Evolutionary conservation across 2,797 vertebrate species (phyloP).

Genomic region (Vespertilio murinus): DNA sequence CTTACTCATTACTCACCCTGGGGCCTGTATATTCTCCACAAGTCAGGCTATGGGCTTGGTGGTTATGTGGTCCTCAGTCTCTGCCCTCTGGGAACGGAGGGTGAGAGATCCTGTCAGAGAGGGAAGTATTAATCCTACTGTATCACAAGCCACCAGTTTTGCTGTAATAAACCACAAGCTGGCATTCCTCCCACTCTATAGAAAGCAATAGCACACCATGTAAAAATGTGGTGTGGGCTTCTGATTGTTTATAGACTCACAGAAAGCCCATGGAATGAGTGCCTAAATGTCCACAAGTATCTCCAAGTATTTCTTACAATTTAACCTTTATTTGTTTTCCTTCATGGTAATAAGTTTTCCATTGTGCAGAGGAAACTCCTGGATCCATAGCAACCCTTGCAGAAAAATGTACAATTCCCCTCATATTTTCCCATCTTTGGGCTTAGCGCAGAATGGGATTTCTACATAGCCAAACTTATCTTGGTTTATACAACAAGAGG

Average conservation of each 20-base stretch:
- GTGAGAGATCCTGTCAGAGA: slow-evolving; percentile 7
- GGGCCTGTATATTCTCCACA: slow-evolving; percentile 62
- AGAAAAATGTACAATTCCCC: slow-evolving; percentile 9
- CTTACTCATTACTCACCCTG: slow-evolving; percentile 51
- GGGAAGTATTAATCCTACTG: not conserved
- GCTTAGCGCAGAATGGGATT: not conserved
- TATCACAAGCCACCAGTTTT: slow-evolving; percentile 9
- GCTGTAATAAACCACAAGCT: not conserved
- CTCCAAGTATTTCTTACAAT: slow-evolving; percentile 49
- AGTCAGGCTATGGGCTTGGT: slow-evolving; percentile 30
- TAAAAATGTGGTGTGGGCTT: not conserved
- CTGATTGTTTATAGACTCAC: slow-evolving; percentile 7
- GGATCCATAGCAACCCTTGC: not conserved
- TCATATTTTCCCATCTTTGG: slow-evolving; percentile 3
- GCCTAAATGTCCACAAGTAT: not conserved
- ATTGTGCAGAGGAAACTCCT: not conserved
- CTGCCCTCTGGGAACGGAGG: slow-evolving; percentile 43
- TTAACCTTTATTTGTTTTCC: slow-evolving; percentile 59
- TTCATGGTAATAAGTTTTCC: slow-evolving; percentile 44
- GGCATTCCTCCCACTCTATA: not conserved
- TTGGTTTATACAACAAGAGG: not conserved
- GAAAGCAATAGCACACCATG: not conserved
- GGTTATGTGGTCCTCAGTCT: slow-evolving; percentile 43
- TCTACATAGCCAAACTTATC: not conserved
- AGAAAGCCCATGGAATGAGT: not conserved